phyloP scores from a whole-genome alignment of 2,888 invertebrate genomes.

The Callosobruchus maculatus region DNA sequence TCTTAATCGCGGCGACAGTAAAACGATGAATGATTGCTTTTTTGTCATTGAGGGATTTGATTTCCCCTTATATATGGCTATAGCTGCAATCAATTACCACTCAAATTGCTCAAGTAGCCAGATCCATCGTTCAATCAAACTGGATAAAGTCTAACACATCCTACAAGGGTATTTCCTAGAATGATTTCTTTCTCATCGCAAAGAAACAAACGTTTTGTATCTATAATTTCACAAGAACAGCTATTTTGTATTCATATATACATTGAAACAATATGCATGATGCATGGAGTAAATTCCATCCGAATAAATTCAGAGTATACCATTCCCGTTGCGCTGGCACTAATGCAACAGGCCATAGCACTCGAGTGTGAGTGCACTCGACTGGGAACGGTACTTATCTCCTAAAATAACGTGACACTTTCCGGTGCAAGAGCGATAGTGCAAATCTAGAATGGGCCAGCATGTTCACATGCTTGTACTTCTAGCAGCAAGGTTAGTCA shows the following conservation, averaged over 20 bases:
- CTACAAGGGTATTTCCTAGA: too few relatives aligned
- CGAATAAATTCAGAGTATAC: neutral
- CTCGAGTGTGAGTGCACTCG: neutral
- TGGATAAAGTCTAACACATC: too few relatives aligned
- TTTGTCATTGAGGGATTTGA: too few relatives aligned
- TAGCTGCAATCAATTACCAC: too few relatives aligned
- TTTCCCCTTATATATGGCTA: too few relatives aligned
- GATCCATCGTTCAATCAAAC: too few relatives aligned
- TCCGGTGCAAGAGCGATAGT: neutral
- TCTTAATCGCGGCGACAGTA: too few relatives aligned
- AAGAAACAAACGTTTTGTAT: neutral
- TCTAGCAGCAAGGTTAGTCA: too few relatives aligned
- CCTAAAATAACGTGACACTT: neutral
- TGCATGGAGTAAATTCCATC: neutral
- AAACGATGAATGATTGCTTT: too few relatives aligned
- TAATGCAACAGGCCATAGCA: neutral
- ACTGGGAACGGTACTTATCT: neutral
- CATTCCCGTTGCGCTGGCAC: neutral
- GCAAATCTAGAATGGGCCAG: neutral
- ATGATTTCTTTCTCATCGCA: neutral
- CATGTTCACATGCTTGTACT: neutral
- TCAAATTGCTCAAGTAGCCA: too few relatives aligned
- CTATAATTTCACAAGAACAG: neutral
- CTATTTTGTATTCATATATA: neutral
- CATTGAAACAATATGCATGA: neutral